These are phyloP conservation scores for Tiphia femorata DNA, from an alignment of 2,888 invertebrate genomes.

Conservation along the genomic window DNA sequence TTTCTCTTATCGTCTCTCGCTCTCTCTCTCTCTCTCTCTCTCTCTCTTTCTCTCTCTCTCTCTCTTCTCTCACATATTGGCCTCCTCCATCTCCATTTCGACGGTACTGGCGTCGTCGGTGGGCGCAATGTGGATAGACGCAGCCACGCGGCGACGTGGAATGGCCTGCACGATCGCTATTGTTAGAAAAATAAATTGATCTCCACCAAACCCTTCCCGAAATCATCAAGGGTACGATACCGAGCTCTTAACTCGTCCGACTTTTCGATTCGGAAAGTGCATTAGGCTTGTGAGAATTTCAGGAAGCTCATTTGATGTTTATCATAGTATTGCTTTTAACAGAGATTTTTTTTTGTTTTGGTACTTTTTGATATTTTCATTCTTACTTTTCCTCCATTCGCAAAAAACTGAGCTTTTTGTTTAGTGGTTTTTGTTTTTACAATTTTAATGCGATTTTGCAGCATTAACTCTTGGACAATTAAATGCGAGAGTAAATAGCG, in stretches of 20 bases:
- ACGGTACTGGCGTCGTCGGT: slow-evolving; percentile 24
- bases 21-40: not conserved
- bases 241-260: slow-evolving; percentile 5
- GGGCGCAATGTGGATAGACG: slow-evolving; percentile 40
- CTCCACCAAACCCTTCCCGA: slow-evolving; percentile 27
- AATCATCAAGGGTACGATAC: slow-evolving; percentile 40
- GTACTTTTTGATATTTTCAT: too few species aligned
- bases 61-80: not conserved
- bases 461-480: too few species aligned
- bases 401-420: too few species aligned
- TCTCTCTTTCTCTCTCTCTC: not conserved
- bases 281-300: not conserved
- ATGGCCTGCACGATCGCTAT: slow-evolving; percentile 38
- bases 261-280: not conserved
- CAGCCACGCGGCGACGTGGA: slow-evolving; percentile 18
- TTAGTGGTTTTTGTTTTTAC: too few species aligned
- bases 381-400: too few species aligned
- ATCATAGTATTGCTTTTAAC: too few species aligned
- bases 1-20: not conserved
- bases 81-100: slow-evolving; percentile 30
- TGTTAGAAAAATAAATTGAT: slow-evolving; percentile 39
- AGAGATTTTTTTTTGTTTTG: too few species aligned
- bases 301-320: too few species aligned
- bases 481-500: too few species aligned
- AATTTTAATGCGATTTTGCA: too few species aligned